Base-by-base conservation (phyloP, 2,113 vertebrate species). In the Typhlomys cinereus region DNA sequence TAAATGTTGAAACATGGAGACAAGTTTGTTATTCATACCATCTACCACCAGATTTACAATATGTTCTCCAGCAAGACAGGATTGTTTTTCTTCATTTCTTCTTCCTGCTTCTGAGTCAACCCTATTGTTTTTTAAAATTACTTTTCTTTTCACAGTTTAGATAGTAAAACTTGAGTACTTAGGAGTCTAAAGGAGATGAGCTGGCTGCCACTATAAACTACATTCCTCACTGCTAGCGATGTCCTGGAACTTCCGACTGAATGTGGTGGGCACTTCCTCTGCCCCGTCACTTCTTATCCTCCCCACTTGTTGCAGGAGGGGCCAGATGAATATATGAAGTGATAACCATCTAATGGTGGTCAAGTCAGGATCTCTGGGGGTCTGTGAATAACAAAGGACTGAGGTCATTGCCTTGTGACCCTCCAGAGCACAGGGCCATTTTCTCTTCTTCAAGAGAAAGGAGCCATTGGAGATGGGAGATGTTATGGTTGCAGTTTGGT, bases 41-140 rank as follows among this genome's bases (percentile, higher is more conserved):
- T 44, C 46, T 71, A 36, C 69, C 34, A 25, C 64, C 70, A 41
- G 14, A 48, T 57, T 81, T 79, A 71, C 34, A 31, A 4, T 17
- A 50, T 48, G 8, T 17, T 4, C 34, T 75, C 52, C 6, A 20
- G 14, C 2, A 14, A 79, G 44, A 67, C 85, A 82, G 67, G 75
- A 54, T 9, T 23, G 34, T 70, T 89, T 86, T 41, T 41, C 52
- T 73, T 91, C 36, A 34, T 64, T 85, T 71, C 64, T 54, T 31
- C 39, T 61, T 85, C 52, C 46, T 41, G 12, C 11, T 80, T n/a
- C 29, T 41, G 44, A 84, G 23, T 46, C 29, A 89, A 23, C 36
- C 23, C 67, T 52, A 21, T 31, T 71, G 31, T 76, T 80, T 25
- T 20, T 71, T 67, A 78, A 71, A 62, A 13, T 88, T 67, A 27